These are phyloP conservation scores for Autographa pulchrina DNA, from an alignment of 2,888 invertebrate genomes.

Conservation along the genomic window DNA sequence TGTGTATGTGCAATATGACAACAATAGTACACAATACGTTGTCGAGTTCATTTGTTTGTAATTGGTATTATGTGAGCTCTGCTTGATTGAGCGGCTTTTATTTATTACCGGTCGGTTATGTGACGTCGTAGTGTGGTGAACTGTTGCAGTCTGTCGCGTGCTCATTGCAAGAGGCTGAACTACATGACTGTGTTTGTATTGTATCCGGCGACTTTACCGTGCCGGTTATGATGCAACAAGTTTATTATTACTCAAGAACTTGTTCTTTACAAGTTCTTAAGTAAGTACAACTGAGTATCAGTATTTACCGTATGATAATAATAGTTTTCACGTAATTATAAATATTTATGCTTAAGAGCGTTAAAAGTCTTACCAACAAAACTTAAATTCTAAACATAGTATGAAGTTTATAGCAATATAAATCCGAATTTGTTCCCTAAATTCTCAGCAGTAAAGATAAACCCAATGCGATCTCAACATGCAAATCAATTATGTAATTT, in stretches of 20 bases:
- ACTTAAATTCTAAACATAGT: too few species aligned
- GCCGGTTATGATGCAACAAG: background rate
- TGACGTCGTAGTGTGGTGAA: background rate
- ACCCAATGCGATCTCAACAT: too few species aligned
- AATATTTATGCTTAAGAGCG: too few species aligned
- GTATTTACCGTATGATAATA: too few species aligned
- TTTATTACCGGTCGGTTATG: background rate
- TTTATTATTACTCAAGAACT: background rate
- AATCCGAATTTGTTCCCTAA: too few species aligned
- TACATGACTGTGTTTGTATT: background rate
- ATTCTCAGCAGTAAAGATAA: too few species aligned
- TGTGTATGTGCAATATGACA: constrained; percentile 21
- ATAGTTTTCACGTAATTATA: too few species aligned
- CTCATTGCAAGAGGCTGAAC: background rate
- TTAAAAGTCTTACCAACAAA: too few species aligned
- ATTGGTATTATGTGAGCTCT: constrained; percentile 20
- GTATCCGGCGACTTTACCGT: background rate
- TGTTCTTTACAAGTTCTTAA: too few species aligned
- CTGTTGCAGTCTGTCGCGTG: background rate
- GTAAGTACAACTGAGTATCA: too few species aligned
- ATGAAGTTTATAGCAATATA: too few species aligned
- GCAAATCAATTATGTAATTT: too few species aligned
- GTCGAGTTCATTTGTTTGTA: constrained; percentile 34
- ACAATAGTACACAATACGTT: constrained; percentile 9
- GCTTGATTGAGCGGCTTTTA: background rate